Evolutionary conservation across 1,140 invertebrate genomes (phyloP).

Genomic region (Brachionus asplanchnoidis): DNA sequence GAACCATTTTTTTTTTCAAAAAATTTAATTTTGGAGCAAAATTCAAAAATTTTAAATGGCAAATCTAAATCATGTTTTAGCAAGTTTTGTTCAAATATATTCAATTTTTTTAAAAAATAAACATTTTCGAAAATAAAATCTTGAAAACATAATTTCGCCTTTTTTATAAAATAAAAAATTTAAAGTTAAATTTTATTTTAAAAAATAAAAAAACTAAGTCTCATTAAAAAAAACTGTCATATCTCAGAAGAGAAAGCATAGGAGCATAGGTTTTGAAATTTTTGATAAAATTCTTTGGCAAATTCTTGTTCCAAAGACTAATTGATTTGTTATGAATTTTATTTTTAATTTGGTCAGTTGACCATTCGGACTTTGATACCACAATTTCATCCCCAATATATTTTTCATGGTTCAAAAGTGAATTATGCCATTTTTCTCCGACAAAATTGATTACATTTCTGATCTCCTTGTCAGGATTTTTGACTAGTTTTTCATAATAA

Average conservation of each 20-base stretch:
- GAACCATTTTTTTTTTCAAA: neutral
- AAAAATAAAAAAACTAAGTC: neutral
- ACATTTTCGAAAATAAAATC: neutral
- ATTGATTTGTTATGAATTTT: slow-evolving; percentile 94
- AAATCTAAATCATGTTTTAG: neutral
- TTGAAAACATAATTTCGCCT: neutral
- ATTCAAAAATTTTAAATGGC: neutral
- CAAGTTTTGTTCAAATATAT: neutral
- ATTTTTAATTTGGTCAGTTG: slow-evolving; percentile 95
- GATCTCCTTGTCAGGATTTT: slow-evolving; percentile 85
- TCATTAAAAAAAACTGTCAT: neutral
- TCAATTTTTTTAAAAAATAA: neutral
- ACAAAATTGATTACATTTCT: slow-evolving; percentile 80
- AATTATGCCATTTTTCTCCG: slow-evolving; percentile 86
- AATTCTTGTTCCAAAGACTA: slow-evolving; percentile 87
- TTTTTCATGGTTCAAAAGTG: slow-evolving; percentile 91
- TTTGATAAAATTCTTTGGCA: slow-evolving; percentile 79
- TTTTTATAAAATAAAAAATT: neutral
- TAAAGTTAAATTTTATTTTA: neutral
- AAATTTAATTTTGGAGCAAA: neutral
- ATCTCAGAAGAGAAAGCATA: slow-evolving; percentile 57
- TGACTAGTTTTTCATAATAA: slow-evolving; percentile 91
- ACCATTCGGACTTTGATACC: slow-evolving; percentile 74
- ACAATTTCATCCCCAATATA: slow-evolving; percentile 89
- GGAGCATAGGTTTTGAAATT: slow-evolving; percentile 86